phyloP scores from a whole-genome alignment of 35 echinoderm and acorn worm species.

The Hemicentrotus pulcherrimus region DNA sequence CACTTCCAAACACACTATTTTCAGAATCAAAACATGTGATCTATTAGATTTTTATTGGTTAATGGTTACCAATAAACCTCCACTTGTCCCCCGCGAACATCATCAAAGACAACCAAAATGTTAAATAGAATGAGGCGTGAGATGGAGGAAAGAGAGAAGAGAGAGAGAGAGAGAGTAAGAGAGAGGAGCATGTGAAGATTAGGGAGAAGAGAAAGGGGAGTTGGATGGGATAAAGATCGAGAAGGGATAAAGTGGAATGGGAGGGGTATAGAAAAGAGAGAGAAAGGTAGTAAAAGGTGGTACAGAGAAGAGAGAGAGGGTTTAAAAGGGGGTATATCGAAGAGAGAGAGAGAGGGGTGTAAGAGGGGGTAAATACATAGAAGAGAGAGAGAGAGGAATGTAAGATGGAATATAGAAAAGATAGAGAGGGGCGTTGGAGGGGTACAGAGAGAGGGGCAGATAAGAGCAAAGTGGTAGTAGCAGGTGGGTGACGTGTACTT shows the following conservation, averaged over 20 bases:
- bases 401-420: not conserved
- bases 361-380: no score
- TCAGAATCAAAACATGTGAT: not conserved
- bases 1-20: not conserved
- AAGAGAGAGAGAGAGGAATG: not conserved
- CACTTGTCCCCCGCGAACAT: not conserved
- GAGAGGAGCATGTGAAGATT: not conserved
- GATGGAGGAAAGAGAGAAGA: not conserved
- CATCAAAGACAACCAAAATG: not conserved
- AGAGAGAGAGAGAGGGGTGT: not conserved
- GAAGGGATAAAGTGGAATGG: not conserved
- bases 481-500: not conserved
- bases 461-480: not conserved
- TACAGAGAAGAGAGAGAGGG: no score
- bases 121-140: not conserved
- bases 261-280: not conserved
- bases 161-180: not conserved
- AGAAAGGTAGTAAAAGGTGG: no score
- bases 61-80: not conserved
- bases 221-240: not conserved
- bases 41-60: not conserved
- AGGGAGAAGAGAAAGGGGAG: not conserved
- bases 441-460: not conserved
- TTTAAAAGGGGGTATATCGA: no score
- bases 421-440: not conserved